phyloP scores from a whole-genome alignment of 2,888 invertebrate species.

The Nomada hirtipes region DNA sequence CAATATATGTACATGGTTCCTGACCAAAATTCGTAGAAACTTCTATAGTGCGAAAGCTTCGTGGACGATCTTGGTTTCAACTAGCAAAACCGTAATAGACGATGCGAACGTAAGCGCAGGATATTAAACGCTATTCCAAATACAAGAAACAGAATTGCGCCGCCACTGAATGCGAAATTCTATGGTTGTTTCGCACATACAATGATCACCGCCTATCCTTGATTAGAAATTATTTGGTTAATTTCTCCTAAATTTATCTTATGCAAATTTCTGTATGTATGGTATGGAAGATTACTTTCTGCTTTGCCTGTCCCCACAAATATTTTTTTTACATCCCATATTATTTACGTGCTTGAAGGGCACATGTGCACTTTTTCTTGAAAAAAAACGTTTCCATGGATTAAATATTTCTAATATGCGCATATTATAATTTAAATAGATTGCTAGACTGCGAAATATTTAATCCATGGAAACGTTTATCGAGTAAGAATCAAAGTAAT shows the following conservation, averaged over 20 bases:
- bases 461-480: background rate
- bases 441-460: too few relatives aligned
- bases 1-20: conserved; percentile 15
- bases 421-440: too few relatives aligned
- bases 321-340: too few relatives aligned
- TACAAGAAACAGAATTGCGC: background rate
- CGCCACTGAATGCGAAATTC: background rate
- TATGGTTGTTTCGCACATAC: background rate
- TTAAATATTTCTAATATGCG: too few relatives aligned
- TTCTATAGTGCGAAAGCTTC: background rate
- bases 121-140: background rate
- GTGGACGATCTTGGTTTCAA: background rate
- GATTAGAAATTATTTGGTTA: too few relatives aligned
- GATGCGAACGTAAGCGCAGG: background rate
- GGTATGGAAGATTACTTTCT: too few relatives aligned
- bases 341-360: too few relatives aligned
- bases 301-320: too few relatives aligned
- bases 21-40: conserved; percentile 19
- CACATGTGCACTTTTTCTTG: too few relatives aligned
- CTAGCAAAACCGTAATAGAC: conserved; percentile 20
- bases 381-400: too few relatives aligned
- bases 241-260: background rate
- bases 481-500: background rate
- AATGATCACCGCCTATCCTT: too few relatives aligned
- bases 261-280: too few relatives aligned